Percentiles rank a stretch among this genome's conserved stretches.
phyloP scores from a whole-genome alignment of 2,888 invertebrate genomes.

The Agonopterix heracliana region DNA sequence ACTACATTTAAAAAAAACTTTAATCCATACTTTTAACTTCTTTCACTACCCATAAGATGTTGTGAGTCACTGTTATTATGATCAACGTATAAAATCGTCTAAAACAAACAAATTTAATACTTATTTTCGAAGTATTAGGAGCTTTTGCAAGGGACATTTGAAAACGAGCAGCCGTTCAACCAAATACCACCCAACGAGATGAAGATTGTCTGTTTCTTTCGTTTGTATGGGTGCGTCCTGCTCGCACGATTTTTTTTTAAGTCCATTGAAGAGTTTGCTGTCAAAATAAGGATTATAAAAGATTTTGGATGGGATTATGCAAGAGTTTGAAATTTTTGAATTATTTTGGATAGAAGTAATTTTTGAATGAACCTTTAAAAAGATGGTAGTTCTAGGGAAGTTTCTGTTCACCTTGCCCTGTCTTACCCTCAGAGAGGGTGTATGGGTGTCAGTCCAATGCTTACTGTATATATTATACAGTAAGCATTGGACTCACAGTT shows the following conservation, averaged over 20 bases:
- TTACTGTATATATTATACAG: too few species aligned
- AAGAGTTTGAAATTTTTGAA: slow-evolving; percentile 8
- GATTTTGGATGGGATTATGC: slow-evolving; percentile 58
- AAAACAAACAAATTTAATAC: too few species aligned
- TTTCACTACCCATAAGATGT: slow-evolving; percentile 37
- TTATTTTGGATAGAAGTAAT: neutral
- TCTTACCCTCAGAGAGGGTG: too few species aligned
- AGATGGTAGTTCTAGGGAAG: too few species aligned
- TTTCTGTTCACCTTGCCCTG: too few species aligned
- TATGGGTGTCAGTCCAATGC: too few species aligned
- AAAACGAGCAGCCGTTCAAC: too few species aligned
- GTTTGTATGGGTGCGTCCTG: slow-evolving; percentile 33
- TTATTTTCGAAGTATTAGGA: too few species aligned
- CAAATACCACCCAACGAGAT: slow-evolving; percentile 60
- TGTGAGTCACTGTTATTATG: slow-evolving; percentile 42
- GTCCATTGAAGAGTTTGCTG: slow-evolving; percentile 70
- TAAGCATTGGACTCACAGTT: too few species aligned
- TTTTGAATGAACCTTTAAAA: neutral
- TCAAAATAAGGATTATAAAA: slow-evolving; percentile 76
- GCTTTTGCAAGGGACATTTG: too few species aligned
- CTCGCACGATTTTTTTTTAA: slow-evolving; percentile 46
- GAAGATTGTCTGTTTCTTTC: slow-evolving; percentile 27
- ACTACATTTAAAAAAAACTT: slow-evolving; percentile 16
- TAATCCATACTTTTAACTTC: slow-evolving; percentile 38
- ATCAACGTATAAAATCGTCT: too few species aligned